Base-by-base conservation (phyloP, 1,140 invertebrate genomes). In the Drosophila sp. region DNA sequence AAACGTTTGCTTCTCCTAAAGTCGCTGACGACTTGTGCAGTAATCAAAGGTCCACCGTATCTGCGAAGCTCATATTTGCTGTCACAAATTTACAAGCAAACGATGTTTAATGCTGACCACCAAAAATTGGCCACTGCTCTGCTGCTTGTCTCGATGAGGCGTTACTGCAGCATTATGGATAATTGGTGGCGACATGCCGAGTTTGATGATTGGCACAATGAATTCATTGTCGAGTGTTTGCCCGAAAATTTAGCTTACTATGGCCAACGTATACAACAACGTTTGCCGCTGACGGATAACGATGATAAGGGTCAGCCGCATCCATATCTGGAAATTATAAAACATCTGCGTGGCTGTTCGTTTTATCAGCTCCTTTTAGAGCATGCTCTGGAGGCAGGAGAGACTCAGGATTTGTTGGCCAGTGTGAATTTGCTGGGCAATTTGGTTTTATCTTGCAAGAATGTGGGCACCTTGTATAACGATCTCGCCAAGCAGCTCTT, bases 161-260 rank as follows among this genome's bases (percentile, higher is more conserved):
- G 76, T n/a, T 92, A 83, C 65, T 82, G 86, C 29, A 43, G 38
- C 40, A 91, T 92, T 13, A 76, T 89, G 7, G 89, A 92, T 21
- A 74, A 65, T 8, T 92, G 90, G 90, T 92, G 89, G 90, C 79
- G 59, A 0, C 66, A 76, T 6, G 89, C 78, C 5, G 38, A 67
- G 0, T 70, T 92, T 1, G 59, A 87, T 43, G 91, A 92, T 66
- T 77, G 64, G 40, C 74, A 70, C 0, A 43, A 61, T 13, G 91
- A 92, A 69, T 92, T 79, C 40, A 65, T 92, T 8, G 79, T 91
- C 25, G 77, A 92, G 53, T 48, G 58, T 29, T 9, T 18, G 7
- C 6, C 8, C 9, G 18, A n/a, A 14, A 14, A 34, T 41, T 29
- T 36, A 32, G 29, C n/a, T 9, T 8, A 48, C n/a, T n/a, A 25